Evolutionary conservation across 2,888 invertebrate genomes (phyloP), one percentile per base, ranked within the genome.

Genomic region (Thereva unica): DNA sequence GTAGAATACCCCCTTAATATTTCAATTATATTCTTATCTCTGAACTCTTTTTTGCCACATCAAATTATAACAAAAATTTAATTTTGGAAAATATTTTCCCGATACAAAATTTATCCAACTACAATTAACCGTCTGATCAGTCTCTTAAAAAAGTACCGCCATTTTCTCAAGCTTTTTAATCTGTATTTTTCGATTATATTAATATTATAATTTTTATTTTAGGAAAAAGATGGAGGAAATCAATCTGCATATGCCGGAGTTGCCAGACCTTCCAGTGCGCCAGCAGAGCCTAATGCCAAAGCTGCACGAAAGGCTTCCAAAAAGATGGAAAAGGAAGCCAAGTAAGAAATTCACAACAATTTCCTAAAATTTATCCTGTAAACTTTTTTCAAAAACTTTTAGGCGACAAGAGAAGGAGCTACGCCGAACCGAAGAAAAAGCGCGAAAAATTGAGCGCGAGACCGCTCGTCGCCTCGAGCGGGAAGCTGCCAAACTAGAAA

Each of bases 321-420:
- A 69, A 79, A 78, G 71, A 78, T 80, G 78, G 80, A 80, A 66
- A 80, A 80, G 67, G 80, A 80, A 71, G 80, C 80, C 55, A 75
- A 76, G 78, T 79, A 70, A 74, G 3, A 9, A 42, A 42, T 42
- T 42, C n/a, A 42, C 4, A 5, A 47, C 3, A 47, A 10, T 47
- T 47, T 47, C n/a, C n/a, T 3, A 9, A 47, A 47, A 47, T n/a
- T 10, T 10, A 47, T 12, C 2, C 2, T 23, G 1, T 23, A 23
- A 23, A 23, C 23, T 23, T 23, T 23, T 23, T 2, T 23, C 23
- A 23, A 1, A 23, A 23, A 23, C 2, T 23, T 67, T 23, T 61
- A 79, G 79, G 3, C 79, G 79, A 35, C 78, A 80, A 67, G 81
- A 81, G 71, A 80, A 81, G 68, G 80, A 81, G 71, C 74, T 77